Percentiles rank a stretch among this genome's conserved stretches.
phyloP scores from a whole-genome alignment of 2,797 vertebrate genomes.

The Podargus strigoides region DNA sequence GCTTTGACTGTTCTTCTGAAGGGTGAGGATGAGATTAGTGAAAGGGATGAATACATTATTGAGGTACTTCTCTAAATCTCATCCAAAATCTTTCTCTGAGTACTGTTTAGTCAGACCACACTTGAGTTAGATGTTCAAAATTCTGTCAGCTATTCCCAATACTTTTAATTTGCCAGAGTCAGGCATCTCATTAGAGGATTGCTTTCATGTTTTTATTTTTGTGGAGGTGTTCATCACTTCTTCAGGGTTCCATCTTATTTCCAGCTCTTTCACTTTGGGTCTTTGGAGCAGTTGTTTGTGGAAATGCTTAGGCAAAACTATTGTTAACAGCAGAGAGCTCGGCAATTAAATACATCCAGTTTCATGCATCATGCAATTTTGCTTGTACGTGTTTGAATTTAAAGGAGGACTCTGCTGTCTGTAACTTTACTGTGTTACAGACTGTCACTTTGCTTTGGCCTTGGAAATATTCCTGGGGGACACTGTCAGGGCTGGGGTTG shows the following conservation, averaged over 20 bases:
- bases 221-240: not conserved
- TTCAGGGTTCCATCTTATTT: not conserved
- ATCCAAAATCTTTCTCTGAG: not conserved
- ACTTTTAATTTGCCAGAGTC: not conserved
- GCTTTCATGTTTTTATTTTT: not conserved
- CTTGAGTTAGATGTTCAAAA: not conserved
- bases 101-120: not conserved
- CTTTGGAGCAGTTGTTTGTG: not conserved
- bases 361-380: accelerated
- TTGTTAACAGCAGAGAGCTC: not conserved
- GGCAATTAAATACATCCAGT: not conserved
- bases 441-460: not conserved
- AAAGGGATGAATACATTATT: not conserved
- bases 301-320: not conserved
- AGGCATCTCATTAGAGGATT: not conserved
- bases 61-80: not conserved
- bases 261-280: not conserved
- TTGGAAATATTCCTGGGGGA: not conserved
- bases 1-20: not conserved
- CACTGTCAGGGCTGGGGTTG: not conserved
- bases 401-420: not conserved
- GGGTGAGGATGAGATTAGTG: not conserved
- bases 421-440: not conserved
- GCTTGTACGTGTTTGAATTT: not conserved
- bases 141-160: not conserved